Base-by-base conservation (phyloP, 1,140 invertebrate genomes). In the Physella acuta region DNA sequence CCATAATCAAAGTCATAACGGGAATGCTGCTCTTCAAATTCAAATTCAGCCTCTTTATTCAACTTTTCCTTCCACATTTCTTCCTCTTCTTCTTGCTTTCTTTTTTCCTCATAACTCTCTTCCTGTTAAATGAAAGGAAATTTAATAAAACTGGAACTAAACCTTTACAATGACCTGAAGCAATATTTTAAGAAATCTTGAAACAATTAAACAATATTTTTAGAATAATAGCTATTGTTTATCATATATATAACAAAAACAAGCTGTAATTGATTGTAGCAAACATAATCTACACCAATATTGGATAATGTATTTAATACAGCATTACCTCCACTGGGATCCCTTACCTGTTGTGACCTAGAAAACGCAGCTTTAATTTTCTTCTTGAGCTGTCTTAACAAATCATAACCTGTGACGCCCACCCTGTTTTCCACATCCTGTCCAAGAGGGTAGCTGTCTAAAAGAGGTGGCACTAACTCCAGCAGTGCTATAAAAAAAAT, bases 21-120 rank as follows among this genome's bases (percentile, higher is more conserved):
- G 11, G 64, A 52, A n/a, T 36, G 30, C 53, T 34, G 28, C 30
- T 66, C 64, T 36, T 66, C 64, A 66, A n/a, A 37, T 44, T 66
- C 64, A 66, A 66, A 66, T 36, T 51, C 31, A 5, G 64, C 51
- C 20, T 66, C 64, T 30, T 66, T 52, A 28, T 36, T 39, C n/a
- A 66, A 16, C 52, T 66, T 66, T 39, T 56, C 31, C 30, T 52
- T 66, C 64, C 64, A 66, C 24, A 20, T 36, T 1, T 66, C 64
- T 26, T 51, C 62, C 33, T 66, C 64, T 1, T 39, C 52, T 36
- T 66, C 51, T 51, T 55, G n/a, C n/a, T n/a, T n/a, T n/a, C n/a
- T n/a, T n/a, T n/a, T n/a, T n/a, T n/a, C n/a, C n/a, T n/a, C n/a
- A n/a, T n/a, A n/a, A n/a, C n/a, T n/a, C n/a, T n/a, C n/a, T n/a